Evolutionary conservation across 1,140 invertebrate species (phyloP), one percentile per base, ranked within the genome.

Genomic region (Dufourea novaeangliae): DNA sequence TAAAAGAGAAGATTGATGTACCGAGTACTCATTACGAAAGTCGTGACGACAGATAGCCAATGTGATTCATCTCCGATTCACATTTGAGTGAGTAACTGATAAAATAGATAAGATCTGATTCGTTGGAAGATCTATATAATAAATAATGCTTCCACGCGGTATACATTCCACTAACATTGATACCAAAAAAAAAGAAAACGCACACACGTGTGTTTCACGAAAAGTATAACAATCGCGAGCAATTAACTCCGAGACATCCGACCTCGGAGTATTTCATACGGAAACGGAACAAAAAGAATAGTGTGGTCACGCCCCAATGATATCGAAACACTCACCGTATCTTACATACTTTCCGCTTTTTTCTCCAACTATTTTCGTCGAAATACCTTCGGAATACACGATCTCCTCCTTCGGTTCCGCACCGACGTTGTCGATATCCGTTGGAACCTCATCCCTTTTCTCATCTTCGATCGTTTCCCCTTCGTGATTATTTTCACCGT

Each of bases 261-360:
- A 50, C 46, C 46, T 50, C 20, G 46, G 8, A 17, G n/a, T n/a
- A 4, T n/a, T 7, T 17, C 17, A 1, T 29, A 59, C 37, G 22
- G 20, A 20, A 72, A 50, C 6, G 25, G 11, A 14, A 46, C 59
- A 29, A 56, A 63, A 20, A 39, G 10, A 69, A 79, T 56, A 59
- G 70, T 71, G 83, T 71, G 83, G 87, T 87, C 86, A 91, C 88
- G 87, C 89, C n/a, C 90, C 88, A 91, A 85, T 86, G 90, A 91
- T 90, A 90, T 88, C 73, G 34, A 50, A 76, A 86, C 73, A 83
- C 89, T 91, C 87, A 92, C 91, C 91, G 82, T 92, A 92, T 80
- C 85, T 88, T 5, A 92, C 88, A 77, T 92, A 92, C 78, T 87
- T 90, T 37, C 59, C 87, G 63, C 59, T 85, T 71, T 75, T 88